A percentile compares a stretch with the other conserved stretches of the same genome.
phyloP scores from a whole-genome alignment of 2,888 invertebrate genomes.

The Euplagia quadripunctaria region DNA sequence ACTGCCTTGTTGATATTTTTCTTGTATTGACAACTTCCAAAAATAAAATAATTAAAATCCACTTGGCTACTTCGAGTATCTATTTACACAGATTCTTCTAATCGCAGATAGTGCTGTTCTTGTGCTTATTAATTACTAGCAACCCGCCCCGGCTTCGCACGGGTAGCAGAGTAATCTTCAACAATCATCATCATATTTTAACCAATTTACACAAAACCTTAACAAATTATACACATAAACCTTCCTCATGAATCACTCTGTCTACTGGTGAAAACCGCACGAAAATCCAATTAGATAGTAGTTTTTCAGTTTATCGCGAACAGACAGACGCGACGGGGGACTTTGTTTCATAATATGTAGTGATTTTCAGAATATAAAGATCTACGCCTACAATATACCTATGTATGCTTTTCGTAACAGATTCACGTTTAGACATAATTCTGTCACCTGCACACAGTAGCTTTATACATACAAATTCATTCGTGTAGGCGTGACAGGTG shows the following conservation, averaged over 20 bases:
- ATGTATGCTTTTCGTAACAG: not conserved
- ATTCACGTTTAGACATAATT: slow-evolving; percentile 2
- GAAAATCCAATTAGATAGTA: no score
- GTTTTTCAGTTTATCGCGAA: no score
- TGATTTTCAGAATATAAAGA: not conserved
- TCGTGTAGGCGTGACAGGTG: slow-evolving; percentile 25
- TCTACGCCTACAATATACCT: not conserved
- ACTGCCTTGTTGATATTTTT: not conserved
- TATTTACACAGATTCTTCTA: not conserved
- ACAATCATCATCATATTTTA: no score
- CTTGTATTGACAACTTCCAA: not conserved
- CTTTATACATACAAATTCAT: slow-evolving; percentile 11
- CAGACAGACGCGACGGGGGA: no score
- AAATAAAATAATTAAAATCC: not conserved
- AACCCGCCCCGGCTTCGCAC: no score
- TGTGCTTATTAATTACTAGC: not conserved
- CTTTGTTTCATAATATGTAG: no score
- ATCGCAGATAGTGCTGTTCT: not conserved
- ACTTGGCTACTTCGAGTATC: not conserved
- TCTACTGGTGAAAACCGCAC: no score
- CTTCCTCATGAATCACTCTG: no score
- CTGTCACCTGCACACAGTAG: slow-evolving; percentile 6
- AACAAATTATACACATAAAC: no score
- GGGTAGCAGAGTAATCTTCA: no score
- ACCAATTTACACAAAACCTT: no score